Percentiles rank a stretch among this genome's conserved stretches.
Evolutionary conservation across 2,888 invertebrate species (phyloP).

Genomic region (Lucinisca nassula): DNA sequence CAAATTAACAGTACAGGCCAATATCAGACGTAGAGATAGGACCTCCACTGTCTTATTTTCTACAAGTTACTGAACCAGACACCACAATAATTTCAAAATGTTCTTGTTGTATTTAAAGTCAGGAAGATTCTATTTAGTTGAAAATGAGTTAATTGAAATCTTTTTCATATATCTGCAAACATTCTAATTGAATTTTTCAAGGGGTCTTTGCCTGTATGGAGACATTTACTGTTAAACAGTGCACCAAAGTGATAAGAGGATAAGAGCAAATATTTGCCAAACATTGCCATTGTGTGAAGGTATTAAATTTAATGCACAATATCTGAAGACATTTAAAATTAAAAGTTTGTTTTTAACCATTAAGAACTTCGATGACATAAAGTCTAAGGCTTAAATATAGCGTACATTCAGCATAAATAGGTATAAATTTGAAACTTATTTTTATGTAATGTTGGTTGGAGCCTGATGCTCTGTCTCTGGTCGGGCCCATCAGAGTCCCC

Average conservation of each 20-base stretch:
- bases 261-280: conserved; percentile 7
- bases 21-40: not conserved
- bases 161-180: not conserved
- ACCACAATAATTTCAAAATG: too few relatives aligned
- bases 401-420: too few relatives aligned
- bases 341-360: not conserved
- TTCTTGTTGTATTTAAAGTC: not conserved
- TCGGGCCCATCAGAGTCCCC: too few relatives aligned
- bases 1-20: too few relatives aligned
- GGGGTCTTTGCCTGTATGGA: not conserved
- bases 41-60: not conserved
- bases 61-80: not conserved
- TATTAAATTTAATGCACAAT: conserved; percentile 1
- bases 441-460: too few relatives aligned
- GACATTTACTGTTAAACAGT: not conserved
- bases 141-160: too few relatives aligned
- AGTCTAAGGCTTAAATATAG: not conserved
- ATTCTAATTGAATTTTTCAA: not conserved
- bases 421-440: too few relatives aligned
- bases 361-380: not conserved
- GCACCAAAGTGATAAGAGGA: not conserved
- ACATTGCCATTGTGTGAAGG: not conserved
- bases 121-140: not conserved
- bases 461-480: too few relatives aligned
- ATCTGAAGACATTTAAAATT: not conserved